These are phyloP conservation scores for Siniperca undulata DNA, from an alignment of 2,797 vertebrate genomes.

Conservation along the genomic window DNA sequence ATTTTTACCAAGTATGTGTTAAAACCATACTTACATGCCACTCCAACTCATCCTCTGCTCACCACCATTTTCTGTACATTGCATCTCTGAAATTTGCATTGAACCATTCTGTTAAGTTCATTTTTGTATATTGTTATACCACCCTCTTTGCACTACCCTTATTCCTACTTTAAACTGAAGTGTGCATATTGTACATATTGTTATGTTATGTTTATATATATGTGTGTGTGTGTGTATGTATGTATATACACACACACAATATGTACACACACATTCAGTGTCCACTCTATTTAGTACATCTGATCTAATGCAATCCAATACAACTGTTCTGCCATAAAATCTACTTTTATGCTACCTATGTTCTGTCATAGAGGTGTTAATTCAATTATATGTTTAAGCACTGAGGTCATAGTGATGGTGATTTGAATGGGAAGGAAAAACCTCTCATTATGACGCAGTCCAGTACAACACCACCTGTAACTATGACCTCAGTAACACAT, in stretches of 20 bases:
- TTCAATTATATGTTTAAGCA: too few species aligned
- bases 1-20: neutral
- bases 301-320: too few species aligned
- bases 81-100: neutral
- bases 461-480: too few species aligned
- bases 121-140: neutral
- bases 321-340: too few species aligned
- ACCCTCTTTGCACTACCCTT: neutral
- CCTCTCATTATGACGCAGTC: too few species aligned
- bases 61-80: neutral
- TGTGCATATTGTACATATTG: neutral
- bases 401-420: too few species aligned
- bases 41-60: neutral
- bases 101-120: neutral
- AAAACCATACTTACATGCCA: neutral
- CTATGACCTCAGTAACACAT: neutral
- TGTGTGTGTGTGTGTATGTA: too few species aligned
- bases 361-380: too few species aligned
- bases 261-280: too few species aligned
- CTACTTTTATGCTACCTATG: too few species aligned
- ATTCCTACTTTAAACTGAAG: neutral
- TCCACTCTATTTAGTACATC: neutral
- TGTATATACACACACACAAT: too few species aligned
- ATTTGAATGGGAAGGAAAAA: too few species aligned
- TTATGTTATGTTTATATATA: neutral